Percentiles rank a stretch among this genome's conserved stretches.
phyloP scores from a whole-genome alignment of 1,140 invertebrate species.

The Platyscapa corneri region DNA sequence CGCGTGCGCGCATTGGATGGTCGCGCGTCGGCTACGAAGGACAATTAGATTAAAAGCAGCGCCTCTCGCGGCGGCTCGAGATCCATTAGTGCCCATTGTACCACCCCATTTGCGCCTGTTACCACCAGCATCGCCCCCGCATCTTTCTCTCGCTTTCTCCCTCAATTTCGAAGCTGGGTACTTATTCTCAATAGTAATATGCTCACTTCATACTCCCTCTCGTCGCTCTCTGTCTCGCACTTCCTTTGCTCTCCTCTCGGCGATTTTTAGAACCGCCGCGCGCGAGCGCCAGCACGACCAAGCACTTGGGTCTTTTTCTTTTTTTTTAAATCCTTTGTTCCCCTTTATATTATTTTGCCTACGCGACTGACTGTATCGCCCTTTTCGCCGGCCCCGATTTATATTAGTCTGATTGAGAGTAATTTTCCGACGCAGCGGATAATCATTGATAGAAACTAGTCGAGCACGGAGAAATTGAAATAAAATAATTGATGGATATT shows the following conservation, averaged over 20 bases:
- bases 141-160: constrained; percentile 58
- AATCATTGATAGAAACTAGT: constrained; percentile 31
- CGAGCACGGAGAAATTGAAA: constrained; percentile 21
- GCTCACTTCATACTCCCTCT: constrained; percentile 73
- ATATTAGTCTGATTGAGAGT: constrained; percentile 42
- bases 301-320: constrained; percentile 45
- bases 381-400: constrained; percentile 12
- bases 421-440: constrained; percentile 37
- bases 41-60: constrained; percentile 76
- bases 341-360: constrained; percentile 48
- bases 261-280: constrained; percentile 4
- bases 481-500: constrained; percentile 27
- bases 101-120: constrained; percentile 71
- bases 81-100: constrained; percentile 76
- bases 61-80: constrained; percentile 74
- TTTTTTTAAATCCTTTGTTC: constrained; percentile 44
- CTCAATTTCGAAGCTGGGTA: constrained; percentile 73
- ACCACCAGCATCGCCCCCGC: constrained; percentile 57
- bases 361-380: constrained; percentile 4
- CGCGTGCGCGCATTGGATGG: neutral
- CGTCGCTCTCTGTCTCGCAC: constrained; percentile 50
- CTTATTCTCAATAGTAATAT: constrained; percentile 76
- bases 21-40: constrained; percentile 64
- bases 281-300: neutral
- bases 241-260: constrained; percentile 25